These are phyloP conservation scores for Chamaetylas fuelleborni DNA, from an alignment of 2,113 vertebrate species.

Conservation along the genomic window DNA sequence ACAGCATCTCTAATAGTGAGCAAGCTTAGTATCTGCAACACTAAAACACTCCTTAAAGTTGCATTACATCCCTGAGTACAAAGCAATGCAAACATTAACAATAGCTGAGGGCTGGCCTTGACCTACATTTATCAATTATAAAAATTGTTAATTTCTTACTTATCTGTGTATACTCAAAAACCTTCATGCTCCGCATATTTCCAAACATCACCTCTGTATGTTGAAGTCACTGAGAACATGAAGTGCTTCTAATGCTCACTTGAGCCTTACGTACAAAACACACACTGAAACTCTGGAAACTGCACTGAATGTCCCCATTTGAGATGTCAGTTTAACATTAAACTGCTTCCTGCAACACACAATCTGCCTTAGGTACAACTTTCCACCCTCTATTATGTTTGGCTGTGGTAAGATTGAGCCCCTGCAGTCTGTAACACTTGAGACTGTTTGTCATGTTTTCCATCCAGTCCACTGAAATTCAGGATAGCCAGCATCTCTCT, in stretches of 20 bases:
- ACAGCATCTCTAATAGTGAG: background rate
- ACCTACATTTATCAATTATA: background rate
- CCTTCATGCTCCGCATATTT: background rate
- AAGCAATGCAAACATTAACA: background rate
- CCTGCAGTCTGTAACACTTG: background rate
- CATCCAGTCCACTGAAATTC: background rate
- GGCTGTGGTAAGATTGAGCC: background rate
- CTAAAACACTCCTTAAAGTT: background rate
- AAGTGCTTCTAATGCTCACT: background rate
- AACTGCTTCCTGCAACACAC: background rate
- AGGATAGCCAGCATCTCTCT: fast-evolving
- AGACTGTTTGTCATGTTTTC: background rate
- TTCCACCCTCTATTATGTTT: background rate
- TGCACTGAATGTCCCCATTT: no score
- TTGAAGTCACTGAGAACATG: background rate
- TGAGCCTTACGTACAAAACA: background rate
- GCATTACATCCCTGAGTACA: background rate
- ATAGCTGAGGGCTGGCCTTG: background rate
- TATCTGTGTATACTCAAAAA: background rate
- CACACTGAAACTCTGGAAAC: background rate
- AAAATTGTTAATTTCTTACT: background rate
- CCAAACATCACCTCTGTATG: background rate
- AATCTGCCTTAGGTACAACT: fast-evolving
- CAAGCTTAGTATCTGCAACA: background rate
- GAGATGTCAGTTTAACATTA: background rate